Conservation (phyloP, 2,113 vertebrate species). For the Hassar affinis region DNA sequence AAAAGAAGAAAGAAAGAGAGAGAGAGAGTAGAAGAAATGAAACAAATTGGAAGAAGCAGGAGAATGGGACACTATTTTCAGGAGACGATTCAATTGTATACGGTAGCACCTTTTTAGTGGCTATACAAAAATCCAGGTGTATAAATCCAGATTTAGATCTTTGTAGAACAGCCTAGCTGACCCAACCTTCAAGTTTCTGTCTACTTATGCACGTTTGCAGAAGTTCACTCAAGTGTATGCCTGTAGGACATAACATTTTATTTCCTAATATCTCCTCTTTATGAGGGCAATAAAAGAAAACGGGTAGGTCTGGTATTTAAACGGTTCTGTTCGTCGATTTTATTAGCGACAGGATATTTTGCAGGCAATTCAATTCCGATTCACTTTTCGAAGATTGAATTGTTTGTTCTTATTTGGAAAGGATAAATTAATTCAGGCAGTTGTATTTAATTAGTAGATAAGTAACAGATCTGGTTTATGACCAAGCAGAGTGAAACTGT, state of each 20-base stretch:
- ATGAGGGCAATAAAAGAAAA: slow-evolving; percentile 7
- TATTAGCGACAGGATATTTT: not conserved
- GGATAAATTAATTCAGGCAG: not conserved
- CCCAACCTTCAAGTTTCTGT: not conserved
- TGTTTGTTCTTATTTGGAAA: not conserved
- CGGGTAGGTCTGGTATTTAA: not conserved
- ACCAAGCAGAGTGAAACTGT: not conserved
- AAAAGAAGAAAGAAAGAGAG: not conserved
- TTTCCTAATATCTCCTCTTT: slow-evolving; percentile 10
- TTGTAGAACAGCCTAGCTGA: not conserved
- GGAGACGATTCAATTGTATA: not conserved
- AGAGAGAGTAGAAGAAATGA: not conserved
- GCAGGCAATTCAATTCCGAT: not conserved
- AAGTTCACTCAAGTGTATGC: not conserved
- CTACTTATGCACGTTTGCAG: not conserved
- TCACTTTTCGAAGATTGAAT: not conserved
- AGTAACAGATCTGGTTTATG: not conserved
- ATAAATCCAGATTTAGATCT: not conserved
- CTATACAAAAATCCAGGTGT: not conserved
- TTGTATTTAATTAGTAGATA: not conserved
- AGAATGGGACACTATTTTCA: not conserved
- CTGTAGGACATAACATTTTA: not conserved
- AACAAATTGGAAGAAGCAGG: not conserved
- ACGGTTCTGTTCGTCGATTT: not conserved
- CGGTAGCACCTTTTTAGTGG: not conserved